Percentiles rank a stretch among this genome's conserved stretches.
phyloP scores from a whole-genome alignment of 2,888 invertebrate genomes.

The Dimorphilus gyrociliatus region DNA sequence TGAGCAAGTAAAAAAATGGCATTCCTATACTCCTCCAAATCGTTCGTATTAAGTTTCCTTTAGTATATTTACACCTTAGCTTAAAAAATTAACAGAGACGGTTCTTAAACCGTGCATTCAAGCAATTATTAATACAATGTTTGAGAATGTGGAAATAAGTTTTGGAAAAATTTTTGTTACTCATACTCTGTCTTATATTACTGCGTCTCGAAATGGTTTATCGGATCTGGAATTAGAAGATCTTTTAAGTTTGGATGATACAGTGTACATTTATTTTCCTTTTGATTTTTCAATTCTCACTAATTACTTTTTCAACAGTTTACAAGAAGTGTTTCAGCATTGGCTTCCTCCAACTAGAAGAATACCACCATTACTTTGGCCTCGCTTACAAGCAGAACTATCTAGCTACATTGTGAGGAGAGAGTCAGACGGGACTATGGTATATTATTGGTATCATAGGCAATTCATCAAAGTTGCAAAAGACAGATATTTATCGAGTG shows the following conservation, averaged over 20 bases:
- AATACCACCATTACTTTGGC: constrained; percentile 17
- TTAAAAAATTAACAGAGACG: no score
- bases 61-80: no score
- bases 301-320: no score
- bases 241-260: constrained; percentile 12
- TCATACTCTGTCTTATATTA: constrained; percentile 15
- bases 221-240: constrained; percentile 16
- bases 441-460: constrained; percentile 9
- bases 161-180: constrained; percentile 12
- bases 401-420: constrained; percentile 14
- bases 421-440: constrained; percentile 14
- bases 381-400: constrained; percentile 13
- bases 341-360: constrained; percentile 21
- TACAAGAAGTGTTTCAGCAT: constrained; percentile 14
- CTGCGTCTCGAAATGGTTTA: constrained; percentile 15
- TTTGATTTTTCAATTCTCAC: no score
- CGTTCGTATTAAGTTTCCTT: no score
- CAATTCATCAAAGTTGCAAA: constrained; percentile 13
- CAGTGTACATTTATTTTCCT: no score
- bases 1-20: constrained; percentile 14
- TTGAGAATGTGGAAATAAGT: constrained; percentile 13
- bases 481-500: constrained; percentile 10
- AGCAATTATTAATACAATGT: constrained; percentile 15
- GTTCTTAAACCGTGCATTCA: no score
- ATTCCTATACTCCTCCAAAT: constrained; percentile 13